Conservation (phyloP, 1,140 invertebrate genomes). For the Batillaria attramentaria region DNA sequence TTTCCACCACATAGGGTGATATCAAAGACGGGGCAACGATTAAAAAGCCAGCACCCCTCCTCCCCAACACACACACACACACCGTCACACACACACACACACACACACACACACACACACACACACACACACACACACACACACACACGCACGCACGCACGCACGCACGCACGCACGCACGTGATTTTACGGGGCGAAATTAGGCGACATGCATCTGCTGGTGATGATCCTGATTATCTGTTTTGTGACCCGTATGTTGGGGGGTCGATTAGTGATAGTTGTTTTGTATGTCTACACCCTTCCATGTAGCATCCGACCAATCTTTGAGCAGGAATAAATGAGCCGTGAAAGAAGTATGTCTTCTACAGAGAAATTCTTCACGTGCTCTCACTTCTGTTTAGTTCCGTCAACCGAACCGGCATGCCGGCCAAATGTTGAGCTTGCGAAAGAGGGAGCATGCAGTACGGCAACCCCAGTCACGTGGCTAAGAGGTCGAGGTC, state of each 20-base stretch:
- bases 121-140: background rate
- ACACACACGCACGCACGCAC: constrained; percentile 20
- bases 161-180: constrained; percentile 5
- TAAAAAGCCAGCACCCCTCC: background rate
- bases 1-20: background rate
- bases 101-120: background rate
- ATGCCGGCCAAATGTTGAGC: too few species aligned
- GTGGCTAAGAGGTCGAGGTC: too few species aligned
- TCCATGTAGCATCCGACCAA: background rate
- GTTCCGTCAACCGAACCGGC: too few species aligned
- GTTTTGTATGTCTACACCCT: background rate
- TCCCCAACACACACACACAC: background rate
- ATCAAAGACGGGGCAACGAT: background rate
- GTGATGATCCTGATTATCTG: background rate
- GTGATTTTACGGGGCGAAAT: background rate
- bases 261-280: too few species aligned
- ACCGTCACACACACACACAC: background rate
- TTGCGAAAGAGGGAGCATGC: too few species aligned
- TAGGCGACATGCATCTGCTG: background rate
- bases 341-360: background rate
- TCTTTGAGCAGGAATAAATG: background rate
- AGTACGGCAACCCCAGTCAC: too few species aligned
- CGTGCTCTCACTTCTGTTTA: too few species aligned
- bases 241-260: too few species aligned
- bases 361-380: too few species aligned